These are phyloP conservation scores for Heliconius erato DNA, from an alignment of 2,888 invertebrate species.

Conservation along the genomic window DNA sequence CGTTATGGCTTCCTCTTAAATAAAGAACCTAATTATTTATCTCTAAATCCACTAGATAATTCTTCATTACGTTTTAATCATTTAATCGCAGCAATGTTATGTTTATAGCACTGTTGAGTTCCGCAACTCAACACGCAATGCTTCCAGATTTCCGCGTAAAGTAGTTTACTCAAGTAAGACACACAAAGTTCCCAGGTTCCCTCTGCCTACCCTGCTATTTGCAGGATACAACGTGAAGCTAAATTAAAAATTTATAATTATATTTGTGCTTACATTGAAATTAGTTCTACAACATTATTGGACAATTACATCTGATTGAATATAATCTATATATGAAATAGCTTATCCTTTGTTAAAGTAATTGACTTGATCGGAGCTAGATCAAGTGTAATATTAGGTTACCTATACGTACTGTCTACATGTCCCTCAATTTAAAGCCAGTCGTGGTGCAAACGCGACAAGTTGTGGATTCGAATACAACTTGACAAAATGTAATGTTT, in stretches of 20 bases:
- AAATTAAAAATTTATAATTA: not conserved
- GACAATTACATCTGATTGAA: slow-evolving; percentile 16
- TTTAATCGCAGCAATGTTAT: too few relatives aligned
- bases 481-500: too few relatives aligned
- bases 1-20: too few relatives aligned
- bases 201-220: not conserved
- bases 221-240: not conserved
- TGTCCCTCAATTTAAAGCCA: too few relatives aligned
- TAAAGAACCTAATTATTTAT: too few relatives aligned
- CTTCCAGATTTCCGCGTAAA: not conserved
- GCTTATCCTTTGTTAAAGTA: not conserved
- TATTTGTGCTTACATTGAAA: not conserved
- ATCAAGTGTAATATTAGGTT: not conserved
- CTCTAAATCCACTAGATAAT: too few relatives aligned
- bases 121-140: not conserved
- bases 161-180: not conserved
- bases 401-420: too few relatives aligned
- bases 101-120: not conserved
- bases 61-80: too few relatives aligned
- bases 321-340: slow-evolving; percentile 17
- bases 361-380: slow-evolving; percentile 1
- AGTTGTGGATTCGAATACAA: too few relatives aligned
- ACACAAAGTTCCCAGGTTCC: not conserved
- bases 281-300: not conserved
- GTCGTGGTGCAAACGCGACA: too few relatives aligned